These are phyloP conservation scores for Parazoanthus atlanticus DNA, from an alignment of 92 coral and sea anemone species.

Conservation along the genomic window DNA sequence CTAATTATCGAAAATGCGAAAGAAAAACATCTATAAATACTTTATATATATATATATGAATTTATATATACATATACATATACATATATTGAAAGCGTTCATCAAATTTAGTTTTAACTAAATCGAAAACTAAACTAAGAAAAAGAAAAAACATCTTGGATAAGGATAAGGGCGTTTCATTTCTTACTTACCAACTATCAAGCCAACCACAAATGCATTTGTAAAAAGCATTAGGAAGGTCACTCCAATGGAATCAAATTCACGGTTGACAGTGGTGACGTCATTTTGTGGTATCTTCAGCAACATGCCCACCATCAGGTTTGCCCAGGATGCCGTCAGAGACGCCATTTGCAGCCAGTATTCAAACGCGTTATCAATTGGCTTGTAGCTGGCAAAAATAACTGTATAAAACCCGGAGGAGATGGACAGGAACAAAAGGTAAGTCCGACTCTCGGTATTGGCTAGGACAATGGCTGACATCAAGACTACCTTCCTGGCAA, in stretches of 20 bases:
- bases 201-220: constrained; percentile 35
- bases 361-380: constrained; percentile 63
- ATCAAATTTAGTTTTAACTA: too few relatives aligned
- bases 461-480: constrained; percentile 40
- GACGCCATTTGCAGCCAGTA: constrained; percentile 71
- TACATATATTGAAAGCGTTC: background rate
- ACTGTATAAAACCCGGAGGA: constrained; percentile 61
- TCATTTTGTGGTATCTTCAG: constrained; percentile 65
- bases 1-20: background rate
- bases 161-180: background rate
- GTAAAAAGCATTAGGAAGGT: background rate
- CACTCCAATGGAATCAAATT: background rate
- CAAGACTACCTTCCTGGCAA: constrained; percentile 33
- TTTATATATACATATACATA: too few relatives aligned
- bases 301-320: constrained; percentile 62
- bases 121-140: too few relatives aligned
- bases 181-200: background rate
- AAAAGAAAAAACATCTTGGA: background rate
- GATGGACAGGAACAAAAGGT: constrained; percentile 56
- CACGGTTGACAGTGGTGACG: background rate
- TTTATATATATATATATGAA: too few relatives aligned
- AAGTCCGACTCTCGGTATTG: constrained; percentile 24
- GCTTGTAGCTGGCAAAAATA: constrained; percentile 64
- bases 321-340: constrained; percentile 52
- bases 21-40: too few relatives aligned